Conservation (phyloP, 2,888 invertebrate species). For the Monopis laevigella region DNA sequence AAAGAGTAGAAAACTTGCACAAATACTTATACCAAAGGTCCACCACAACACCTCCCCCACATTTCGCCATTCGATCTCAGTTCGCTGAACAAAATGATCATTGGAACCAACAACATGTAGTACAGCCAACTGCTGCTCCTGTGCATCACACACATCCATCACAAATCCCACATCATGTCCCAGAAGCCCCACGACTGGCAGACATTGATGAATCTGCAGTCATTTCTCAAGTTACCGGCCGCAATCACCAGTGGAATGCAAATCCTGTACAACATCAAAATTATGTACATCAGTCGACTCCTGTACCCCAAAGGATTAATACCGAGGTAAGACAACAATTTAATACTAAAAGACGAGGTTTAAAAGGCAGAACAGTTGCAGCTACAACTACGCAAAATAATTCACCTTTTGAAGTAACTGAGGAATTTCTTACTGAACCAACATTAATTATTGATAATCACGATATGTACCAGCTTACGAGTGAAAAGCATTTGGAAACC, state of each 20-base stretch:
- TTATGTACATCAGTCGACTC: background rate
- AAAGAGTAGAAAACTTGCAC: constrained; percentile 30
- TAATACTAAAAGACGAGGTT: no score
- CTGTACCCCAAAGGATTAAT: background rate
- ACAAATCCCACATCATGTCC: no score
- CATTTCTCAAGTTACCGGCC: background rate
- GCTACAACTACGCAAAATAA: no score
- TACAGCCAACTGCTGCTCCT: background rate
- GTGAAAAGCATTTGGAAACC: no score
- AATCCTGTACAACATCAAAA: background rate
- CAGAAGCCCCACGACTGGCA: constrained; percentile 1
- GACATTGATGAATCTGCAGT: background rate
- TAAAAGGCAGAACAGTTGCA: no score
- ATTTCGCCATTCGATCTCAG: background rate
- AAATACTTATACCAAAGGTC: constrained; percentile 27
- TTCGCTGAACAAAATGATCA: background rate
- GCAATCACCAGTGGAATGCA: background rate
- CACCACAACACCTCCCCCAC: constrained; percentile 23
- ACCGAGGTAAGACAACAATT: background rate
- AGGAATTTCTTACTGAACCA: no score
- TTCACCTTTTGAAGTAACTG: no score
- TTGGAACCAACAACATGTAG: background rate
- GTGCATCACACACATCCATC: no score
- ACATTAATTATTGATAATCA: no score
- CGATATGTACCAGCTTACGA: no score